Evolutionary conservation across 2,113 vertebrate genomes (phyloP), one percentile per base, ranked within the genome.

Genomic region (Psammodynastes pulverulentus): DNA sequence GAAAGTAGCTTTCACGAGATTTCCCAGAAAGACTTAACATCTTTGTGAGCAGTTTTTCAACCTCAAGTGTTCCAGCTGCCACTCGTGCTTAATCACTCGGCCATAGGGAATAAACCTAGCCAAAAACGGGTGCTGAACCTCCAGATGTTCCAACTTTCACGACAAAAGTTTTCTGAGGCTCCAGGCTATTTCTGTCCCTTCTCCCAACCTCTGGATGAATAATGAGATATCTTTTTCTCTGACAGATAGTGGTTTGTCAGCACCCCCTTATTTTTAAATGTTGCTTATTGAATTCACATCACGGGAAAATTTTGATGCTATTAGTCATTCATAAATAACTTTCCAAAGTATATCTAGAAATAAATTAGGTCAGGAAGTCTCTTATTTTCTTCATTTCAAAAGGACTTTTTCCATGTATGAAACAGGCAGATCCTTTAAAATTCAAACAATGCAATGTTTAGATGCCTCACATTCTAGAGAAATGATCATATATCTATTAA

Each of bases 391-490:
- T 62, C 86, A 39, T 86, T 91, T 87, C 54, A 67, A 8, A 39
- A 58, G 48, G 9, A 3, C 8, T 34, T 13, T 15, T 24, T 12
- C 6, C 45, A 86, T 13, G 62, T 67, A 39, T 43, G 10, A 13
- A 21, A 43, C 15, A 79, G 34, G 2, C 34, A 58, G 21, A 24
- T 29, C 15, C 23, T 84, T 92, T 48, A 39, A 89, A 94, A 94
- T 94, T 93, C 93, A 95, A 95, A 87, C 91, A 94, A 93, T 94
- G n/a, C 46, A 88, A n/a, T 56, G 62, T 93, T 91, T 15, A 10
- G 54, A 15, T 49, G 89, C 91, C 94, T 94, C 93, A 92, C 89
- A 95, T 93, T 95, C 91, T 93, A 96, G 94, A 91, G 91, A 96
- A 94, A 87, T 39, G 17, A 79, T 52, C 67, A 94, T 94, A 95